phyloP scores from a whole-genome alignment of 2,888 invertebrate genomes.

The Drosophila mettleri region DNA sequence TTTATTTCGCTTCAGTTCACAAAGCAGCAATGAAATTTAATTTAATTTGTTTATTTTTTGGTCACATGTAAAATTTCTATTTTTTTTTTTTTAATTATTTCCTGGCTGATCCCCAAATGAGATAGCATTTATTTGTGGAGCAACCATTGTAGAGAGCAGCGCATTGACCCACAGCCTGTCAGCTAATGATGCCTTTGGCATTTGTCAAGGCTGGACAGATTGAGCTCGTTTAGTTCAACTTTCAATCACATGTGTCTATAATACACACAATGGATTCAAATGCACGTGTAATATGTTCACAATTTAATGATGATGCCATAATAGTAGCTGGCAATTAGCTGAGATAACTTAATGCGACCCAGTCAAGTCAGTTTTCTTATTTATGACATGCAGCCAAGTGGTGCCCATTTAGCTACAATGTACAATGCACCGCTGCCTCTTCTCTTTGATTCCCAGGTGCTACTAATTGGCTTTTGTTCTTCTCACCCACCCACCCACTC shows the following conservation, averaged over 20 bases:
- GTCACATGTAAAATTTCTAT: conserved; percentile 19
- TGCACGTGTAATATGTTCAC: conserved; percentile 10
- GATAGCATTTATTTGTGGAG: neutral
- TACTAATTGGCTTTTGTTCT: neutral
- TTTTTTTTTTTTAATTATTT: conserved; percentile 6
- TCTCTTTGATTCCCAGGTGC: neutral
- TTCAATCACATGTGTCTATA: conserved; percentile 13
- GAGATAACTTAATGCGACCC: conserved; percentile 11
- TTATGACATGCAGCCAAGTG: neutral
- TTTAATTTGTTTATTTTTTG: conserved; percentile 23
- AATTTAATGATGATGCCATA: conserved; percentile 46
- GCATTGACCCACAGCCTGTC: conserved; percentile 60
- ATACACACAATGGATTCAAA: neutral
- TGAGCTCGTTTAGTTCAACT: conserved; percentile 33
- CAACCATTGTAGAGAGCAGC: conserved; percentile 10
- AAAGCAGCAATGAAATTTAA: conserved; percentile 38
- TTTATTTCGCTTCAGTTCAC: conserved; percentile 30
- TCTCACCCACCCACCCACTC: no score
- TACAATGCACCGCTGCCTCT: neutral
- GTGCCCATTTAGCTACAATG: neutral
- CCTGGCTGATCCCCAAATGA: conserved; percentile 30
- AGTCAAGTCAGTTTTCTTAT: conserved; percentile 20
- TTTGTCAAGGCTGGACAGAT: conserved; percentile 45
- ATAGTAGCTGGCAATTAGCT: conserved; percentile 54
- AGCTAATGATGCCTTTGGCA: conserved; percentile 28